Percentiles rank a stretch among this genome's conserved stretches.
phyloP scores from a whole-genome alignment of 2,113 vertebrate genomes.

The Clarias gariepinus region DNA sequence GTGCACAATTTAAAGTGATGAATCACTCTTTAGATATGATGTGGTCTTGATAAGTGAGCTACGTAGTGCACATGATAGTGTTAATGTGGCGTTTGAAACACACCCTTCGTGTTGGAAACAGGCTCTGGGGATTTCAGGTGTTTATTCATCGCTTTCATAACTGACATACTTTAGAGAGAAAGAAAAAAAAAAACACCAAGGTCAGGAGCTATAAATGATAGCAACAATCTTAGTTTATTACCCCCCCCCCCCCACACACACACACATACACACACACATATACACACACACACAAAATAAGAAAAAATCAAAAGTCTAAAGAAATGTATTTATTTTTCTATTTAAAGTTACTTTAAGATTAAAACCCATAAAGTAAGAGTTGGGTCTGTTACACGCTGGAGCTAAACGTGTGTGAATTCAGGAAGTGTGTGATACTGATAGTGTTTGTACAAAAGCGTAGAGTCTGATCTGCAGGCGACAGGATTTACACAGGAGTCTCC shows the following conservation, averaged over 20 bases:
- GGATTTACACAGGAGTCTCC: neutral
- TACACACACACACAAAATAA: neutral
- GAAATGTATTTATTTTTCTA: neutral
- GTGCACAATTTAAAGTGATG: too few species aligned
- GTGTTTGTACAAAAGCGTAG: neutral
- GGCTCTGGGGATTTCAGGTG: neutral
- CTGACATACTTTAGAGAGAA: neutral
- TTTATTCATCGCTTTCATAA: neutral
- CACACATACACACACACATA: neutral
- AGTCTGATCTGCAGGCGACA: neutral
- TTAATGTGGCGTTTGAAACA: neutral
- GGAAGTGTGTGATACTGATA: neutral
- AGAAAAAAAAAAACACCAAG: neutral
- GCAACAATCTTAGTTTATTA: neutral
- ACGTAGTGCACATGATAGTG: neutral
- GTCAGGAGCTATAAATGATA: neutral
- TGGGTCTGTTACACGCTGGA: neutral
- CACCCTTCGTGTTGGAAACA: neutral
- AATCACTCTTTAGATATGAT: neutral
- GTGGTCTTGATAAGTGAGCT: neutral
- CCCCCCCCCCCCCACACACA: neutral
- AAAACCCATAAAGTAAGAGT: neutral
- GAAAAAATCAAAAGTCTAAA: neutral
- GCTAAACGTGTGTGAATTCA: neutral
- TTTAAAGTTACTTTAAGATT: neutral